phyloP scores from a whole-genome alignment of 2,113 vertebrate species.

The Cichladusa arquata region DNA sequence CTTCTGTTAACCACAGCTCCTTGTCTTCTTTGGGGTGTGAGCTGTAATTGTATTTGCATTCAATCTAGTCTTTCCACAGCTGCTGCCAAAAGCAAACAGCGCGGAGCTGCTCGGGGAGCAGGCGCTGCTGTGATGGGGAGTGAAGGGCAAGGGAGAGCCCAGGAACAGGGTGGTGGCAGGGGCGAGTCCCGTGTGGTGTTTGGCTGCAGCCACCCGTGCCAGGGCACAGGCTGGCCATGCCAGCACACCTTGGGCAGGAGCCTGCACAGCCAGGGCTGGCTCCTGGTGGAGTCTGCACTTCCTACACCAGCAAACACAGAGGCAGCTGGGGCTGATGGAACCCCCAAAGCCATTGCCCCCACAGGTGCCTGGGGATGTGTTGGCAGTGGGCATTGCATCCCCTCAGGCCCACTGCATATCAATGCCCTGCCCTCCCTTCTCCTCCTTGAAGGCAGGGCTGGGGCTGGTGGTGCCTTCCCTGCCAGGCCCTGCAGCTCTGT shows the following conservation, averaged over 20 bases:
- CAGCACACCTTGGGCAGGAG: rapidly evolving
- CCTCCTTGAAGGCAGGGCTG: not conserved
- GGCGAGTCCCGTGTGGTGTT: rapidly evolving
- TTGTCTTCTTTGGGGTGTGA: not conserved
- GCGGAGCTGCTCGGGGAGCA: not conserved
- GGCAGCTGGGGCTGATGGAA: not conserved
- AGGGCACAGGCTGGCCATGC: not conserved
- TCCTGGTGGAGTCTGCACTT: not conserved
- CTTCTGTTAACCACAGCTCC: not conserved
- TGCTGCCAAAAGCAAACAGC: not conserved
- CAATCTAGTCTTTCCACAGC: not conserved
- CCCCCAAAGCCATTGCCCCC: not conserved
- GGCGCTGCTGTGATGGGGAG: not conserved
- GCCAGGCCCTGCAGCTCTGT: rapidly evolving
- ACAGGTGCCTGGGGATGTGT: not conserved
- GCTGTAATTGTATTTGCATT: not conserved
- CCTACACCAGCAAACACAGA: rapidly evolving
- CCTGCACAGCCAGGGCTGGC: rapidly evolving
- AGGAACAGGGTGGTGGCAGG: rapidly evolving
- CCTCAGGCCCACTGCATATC: not conserved
- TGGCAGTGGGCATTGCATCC: not conserved
- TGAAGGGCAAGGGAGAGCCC: not conserved
- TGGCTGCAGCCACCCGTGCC: not conserved
- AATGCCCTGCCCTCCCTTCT: not conserved
- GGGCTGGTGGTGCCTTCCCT: not conserved